A percentile compares a stretch with the other conserved stretches of the same genome.
These are phyloP conservation scores for Pocillopora meandrina DNA, from an alignment of 92 coral and sea anemone genomes.

Conservation along the genomic window DNA sequence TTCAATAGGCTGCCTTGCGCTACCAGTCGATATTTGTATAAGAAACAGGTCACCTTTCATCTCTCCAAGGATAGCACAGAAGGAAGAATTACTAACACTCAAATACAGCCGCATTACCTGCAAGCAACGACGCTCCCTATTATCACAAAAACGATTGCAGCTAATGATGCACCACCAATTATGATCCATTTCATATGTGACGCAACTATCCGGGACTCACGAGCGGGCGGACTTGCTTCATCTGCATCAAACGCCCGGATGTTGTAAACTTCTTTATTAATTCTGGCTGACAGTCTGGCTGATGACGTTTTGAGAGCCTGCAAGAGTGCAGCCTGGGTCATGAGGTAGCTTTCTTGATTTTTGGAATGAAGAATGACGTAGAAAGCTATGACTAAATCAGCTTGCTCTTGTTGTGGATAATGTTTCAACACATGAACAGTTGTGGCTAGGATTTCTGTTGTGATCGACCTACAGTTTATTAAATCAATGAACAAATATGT, in stretches of 20 bases:
- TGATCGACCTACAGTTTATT: constrained; percentile 1
- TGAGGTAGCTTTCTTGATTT: constrained; percentile 1
- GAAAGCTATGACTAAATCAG: constrained; percentile 26
- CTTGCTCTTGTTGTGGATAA: constrained; percentile 6
- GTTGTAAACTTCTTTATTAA: constrained; percentile 5
- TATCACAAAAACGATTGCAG: constrained; percentile 17
- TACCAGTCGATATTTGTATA: too few species aligned
- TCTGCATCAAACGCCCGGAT: constrained; percentile 22
- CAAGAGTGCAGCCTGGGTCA: constrained; percentile 10
- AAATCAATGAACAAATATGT: not conserved
- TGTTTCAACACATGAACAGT: not conserved
- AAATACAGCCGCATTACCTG: constrained; percentile 5
- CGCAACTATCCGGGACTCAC: not conserved
- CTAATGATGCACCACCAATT: constrained; percentile 33
- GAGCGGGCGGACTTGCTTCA: not conserved
- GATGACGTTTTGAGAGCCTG: not conserved
- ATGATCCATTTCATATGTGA: constrained; percentile 14
- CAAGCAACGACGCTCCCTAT: not conserved
- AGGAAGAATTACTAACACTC: not conserved
- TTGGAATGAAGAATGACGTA: constrained; percentile 17
- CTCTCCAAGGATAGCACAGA: too few species aligned
- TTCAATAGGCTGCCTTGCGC: too few species aligned
- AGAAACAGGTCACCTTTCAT: too few species aligned
- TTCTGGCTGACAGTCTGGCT: not conserved
- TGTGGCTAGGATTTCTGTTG: not conserved